Base-by-base conservation (phyloP, 2,797 vertebrate genomes). In the Triplophysa bombifrons region DNA sequence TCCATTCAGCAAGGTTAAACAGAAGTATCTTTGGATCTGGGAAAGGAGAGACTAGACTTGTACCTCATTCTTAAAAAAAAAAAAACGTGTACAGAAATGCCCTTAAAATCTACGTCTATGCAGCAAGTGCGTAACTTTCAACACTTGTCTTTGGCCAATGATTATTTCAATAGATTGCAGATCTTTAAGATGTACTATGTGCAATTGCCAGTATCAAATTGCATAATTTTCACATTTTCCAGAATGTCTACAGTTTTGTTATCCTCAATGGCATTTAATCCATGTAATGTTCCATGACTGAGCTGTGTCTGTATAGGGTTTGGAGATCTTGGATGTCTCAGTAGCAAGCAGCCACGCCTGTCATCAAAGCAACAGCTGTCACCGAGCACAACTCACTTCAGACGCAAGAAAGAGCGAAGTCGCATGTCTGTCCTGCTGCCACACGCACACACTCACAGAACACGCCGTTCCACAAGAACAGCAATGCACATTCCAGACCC, bases 341-440 rank as follows among this genome's bases (percentile, higher is more conserved):
- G 53, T 73, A 66, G 58, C 10, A 20, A 56, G 67, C 66, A 60
- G 67, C 58, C 65, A 71, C 27, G 72, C 66, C 78, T 81, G 81
- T 81, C 78, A 74, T 74, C 74, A 72, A 72, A 61, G 50, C 58
- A 56, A 76, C 83, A 82, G 74, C 77, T 82, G 83, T 74, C 74
- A 50, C 56, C 46, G 44, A 69, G 63, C 75, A 76, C 72, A 55
- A 41, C 75, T 71, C 58, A 71, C 51, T 75, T 71, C 50, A 79
- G 74, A 66, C 60, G 13, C 34, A 80, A 50, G 20, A 9, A 77
- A 20, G 44, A 71, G 67, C 41, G 58, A 64, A 66, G 44, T 58
- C 69, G 41, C 68, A 61, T 65, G 60, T 80, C 72, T 63, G 34
- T 34, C 60, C 51, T n/a, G 17, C 44, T 65, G 17, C 48, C 68